Base-by-base conservation (phyloP, 2,113 vertebrate species). In the Climacteris rufus region DNA sequence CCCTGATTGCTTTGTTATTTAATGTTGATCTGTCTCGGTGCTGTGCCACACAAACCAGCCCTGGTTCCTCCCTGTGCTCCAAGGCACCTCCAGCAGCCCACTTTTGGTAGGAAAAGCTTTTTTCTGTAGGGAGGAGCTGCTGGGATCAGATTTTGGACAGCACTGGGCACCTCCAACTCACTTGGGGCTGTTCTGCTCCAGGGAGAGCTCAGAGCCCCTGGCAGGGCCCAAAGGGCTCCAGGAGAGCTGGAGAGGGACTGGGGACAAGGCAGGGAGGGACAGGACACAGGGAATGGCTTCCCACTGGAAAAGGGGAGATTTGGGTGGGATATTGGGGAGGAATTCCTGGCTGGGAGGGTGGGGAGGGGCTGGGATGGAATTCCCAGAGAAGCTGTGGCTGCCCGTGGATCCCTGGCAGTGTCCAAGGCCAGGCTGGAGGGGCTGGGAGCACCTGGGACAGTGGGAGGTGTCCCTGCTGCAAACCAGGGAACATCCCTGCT, bases 221-320 rank as follows among this genome's bases (percentile, higher is more conserved):
- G 3, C 52, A 57, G 53, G 6, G 52, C 35, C 71, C 18, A 0
- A 4, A 68, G 54, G 45, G 64, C 56, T 79, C 65, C 56, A 47
- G 65, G 65, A 71, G 56, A 40, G 85, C 75, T 54, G 85, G 1
- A 53, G 37, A 86, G 63, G 63, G 61, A 10, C 39, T 53, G 18
- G 54, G 53, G 33, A 5, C 39, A 87, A 37, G 83, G 69, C 0
- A 0, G 3, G 21, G 11, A 68, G 33, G 39, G 64, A 28, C 74
- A 78, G 84, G 22, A 61, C 0, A 0, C 54, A 61, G 84, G 74
- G 75, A 49, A 79, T 47, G 65, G 84, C 20, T 63, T 76, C 5
- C 47, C 17, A 59, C 0, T 57, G 71, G 4, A 5, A 64, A 3
- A n/a, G 42, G 52, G 31, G 5, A 50, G 28, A 4, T 4, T 0